phyloP scores from a whole-genome alignment of 2,888 invertebrate genomes.

The Colostygia pectinataria region DNA sequence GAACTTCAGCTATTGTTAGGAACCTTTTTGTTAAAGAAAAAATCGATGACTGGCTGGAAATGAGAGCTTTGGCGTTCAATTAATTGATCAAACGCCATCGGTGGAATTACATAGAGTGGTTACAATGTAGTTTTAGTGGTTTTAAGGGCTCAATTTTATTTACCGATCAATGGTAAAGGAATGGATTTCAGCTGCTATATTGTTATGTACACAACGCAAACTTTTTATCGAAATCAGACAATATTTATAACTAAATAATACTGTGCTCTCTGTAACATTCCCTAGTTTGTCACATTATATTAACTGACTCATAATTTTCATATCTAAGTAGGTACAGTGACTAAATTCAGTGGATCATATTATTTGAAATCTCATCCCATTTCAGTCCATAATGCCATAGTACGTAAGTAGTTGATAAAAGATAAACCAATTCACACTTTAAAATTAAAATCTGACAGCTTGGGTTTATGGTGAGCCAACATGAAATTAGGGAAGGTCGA shows the following conservation, averaged over 20 bases:
- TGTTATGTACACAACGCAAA: too few species aligned
- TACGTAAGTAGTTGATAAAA: constrained; percentile 3
- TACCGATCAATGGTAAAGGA: too few species aligned
- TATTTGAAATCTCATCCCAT: not conserved
- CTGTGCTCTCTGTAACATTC: too few species aligned
- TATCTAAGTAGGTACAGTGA: too few species aligned
- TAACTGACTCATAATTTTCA: too few species aligned
- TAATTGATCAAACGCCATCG: constrained; percentile 29
- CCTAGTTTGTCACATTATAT: too few species aligned
- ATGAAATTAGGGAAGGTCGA: constrained; percentile 52
- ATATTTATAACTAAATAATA: too few species aligned
- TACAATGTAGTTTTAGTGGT: too few species aligned
- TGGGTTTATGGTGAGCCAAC: constrained; percentile 41
- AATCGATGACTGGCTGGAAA: constrained; percentile 38
- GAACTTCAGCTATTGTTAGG: constrained; percentile 34
- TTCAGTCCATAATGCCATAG: not conserved
- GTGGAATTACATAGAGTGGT: constrained; percentile 25
- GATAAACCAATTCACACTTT: constrained; percentile 17
- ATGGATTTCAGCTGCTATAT: too few species aligned
- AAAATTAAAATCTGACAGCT: constrained; percentile 32
- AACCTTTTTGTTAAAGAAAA: constrained; percentile 35
- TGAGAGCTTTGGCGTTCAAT: constrained; percentile 30
- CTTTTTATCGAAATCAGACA: too few species aligned
- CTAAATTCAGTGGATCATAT: not conserved
- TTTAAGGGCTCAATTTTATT: too few species aligned